A percentile compares a stretch with the other conserved stretches of the same genome.
These are phyloP conservation scores for Chromobotia macracanthus DNA, from an alignment of 2,797 vertebrate genomes.

Conservation along the genomic window DNA sequence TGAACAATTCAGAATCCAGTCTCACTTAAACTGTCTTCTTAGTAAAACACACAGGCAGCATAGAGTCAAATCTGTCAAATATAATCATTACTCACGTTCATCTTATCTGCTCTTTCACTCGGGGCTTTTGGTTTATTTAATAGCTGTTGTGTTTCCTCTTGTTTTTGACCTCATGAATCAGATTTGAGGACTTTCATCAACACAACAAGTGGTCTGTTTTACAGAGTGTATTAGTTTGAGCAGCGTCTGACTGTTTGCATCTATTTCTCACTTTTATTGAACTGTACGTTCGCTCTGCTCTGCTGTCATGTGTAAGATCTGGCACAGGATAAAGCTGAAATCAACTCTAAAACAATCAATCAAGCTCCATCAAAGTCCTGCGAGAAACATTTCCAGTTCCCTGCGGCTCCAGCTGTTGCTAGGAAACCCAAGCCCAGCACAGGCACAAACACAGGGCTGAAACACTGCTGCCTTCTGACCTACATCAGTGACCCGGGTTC, in stretches of 20 bases:
- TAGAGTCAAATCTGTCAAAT: constrained; percentile 6
- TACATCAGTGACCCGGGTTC: background rate
- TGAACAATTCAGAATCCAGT: background rate
- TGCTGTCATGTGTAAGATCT: background rate
- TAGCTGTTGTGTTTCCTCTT: background rate
- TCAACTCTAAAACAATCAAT: constrained; percentile 15
- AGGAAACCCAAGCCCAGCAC: constrained; percentile 51
- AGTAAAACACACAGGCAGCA: background rate
- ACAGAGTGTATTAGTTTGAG: background rate
- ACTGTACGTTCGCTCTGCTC: background rate
- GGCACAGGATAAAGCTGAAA: background rate
- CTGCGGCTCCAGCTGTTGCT: constrained; percentile 55
- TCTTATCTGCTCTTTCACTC: background rate
- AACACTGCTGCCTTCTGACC: background rate
- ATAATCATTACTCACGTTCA: constrained; percentile 6
- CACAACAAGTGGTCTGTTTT: background rate
- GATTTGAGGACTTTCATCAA: background rate
- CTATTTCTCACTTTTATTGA: background rate
- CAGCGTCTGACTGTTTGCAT: background rate
- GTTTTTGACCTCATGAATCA: background rate
- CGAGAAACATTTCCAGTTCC: constrained; percentile 17
- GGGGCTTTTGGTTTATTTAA: background rate
- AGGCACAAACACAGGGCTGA: constrained; percentile 30
- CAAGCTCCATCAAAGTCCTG: background rate
- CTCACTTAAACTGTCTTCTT: too few relatives aligned